Evolutionary conservation across 37 sponge, comb jelly and placozoan species (phyloP), one percentile per base, ranked within the genome.

Genomic region (Ianthella basta): DNA sequence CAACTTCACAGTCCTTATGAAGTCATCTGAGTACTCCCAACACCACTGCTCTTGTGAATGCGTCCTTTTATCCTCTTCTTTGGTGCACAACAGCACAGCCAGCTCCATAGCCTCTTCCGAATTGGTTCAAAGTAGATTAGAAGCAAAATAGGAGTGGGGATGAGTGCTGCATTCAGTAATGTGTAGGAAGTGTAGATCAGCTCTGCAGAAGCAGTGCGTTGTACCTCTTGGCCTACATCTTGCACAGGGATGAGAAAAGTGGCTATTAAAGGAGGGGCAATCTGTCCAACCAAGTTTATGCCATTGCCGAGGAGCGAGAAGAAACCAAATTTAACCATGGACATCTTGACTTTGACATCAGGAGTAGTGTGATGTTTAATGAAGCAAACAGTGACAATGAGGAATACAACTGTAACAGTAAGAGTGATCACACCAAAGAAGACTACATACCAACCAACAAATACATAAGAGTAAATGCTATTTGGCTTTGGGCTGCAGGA

Each of bases 71-170:
- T n/a, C 4, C 34, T n/a, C 70, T 32, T 16, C 34, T 69, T 69
- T 32, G 4, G 34, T 1, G 1, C 32, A 35, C 27, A 30, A 69
- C 70, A 69, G 70, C 70, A 30, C 18, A 69, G 35, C 19, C 29
- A 29, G 29, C 2, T n/a, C 34, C 34, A 34, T 4, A 69, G 18
- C 34, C 8, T 13, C 70, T 16, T 69, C 18, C 70, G 70, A 69
- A 69, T 69, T 18, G 70, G 70, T 32, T 69, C 1, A 6, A 32
- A 69, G 70, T 69, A 69, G 19, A 29, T 69, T 16, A 30, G 29
- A 35, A 69, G 10, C 35, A 69, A 33, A 69, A 69, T 69, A 30
- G 70, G 70, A 18, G 70, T 34, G 18, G 70, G 70, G 29, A 69
- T 69, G 70, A 69, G 32, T n/a, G 70, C 29, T 2, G 34, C 12